phyloP scores from a whole-genome alignment of 2,888 invertebrate genomes.

The Caenorhabditis parvicauda region DNA sequence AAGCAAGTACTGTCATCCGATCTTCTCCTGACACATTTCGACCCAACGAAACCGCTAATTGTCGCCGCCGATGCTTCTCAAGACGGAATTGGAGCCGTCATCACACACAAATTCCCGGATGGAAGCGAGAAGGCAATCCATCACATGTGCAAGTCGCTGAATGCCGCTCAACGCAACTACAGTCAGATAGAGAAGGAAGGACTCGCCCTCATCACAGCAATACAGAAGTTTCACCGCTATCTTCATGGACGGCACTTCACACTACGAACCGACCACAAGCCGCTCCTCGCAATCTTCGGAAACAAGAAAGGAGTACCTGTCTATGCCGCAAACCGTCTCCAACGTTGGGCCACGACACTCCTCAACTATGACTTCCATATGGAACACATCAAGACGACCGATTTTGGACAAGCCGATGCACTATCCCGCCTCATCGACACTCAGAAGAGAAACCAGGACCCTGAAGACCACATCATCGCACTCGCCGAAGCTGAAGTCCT shows the following conservation, averaged over 20 bases:
- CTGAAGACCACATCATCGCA: conserved; percentile 17
- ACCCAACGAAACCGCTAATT: conserved; percentile 48
- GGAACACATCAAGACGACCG: conserved; percentile 46
- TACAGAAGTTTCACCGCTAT: conserved; percentile 64
- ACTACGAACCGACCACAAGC: conserved; percentile 47
- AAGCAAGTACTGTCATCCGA: conserved; percentile 1
- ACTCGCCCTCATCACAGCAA: conserved; percentile 56
- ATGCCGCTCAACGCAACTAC: conserved; percentile 32
- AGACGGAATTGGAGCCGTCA: conserved; percentile 56
- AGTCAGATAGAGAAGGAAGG: conserved; percentile 49
- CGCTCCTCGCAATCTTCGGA: conserved; percentile 58
- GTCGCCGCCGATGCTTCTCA: conserved; percentile 64
- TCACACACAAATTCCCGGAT: conserved; percentile 42
- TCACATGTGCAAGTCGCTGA: conserved; percentile 28
- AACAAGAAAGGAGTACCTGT: conserved; percentile 42
- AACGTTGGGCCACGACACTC: conserved; percentile 53
- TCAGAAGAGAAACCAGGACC: conserved; percentile 3
- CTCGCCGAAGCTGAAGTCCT: conserved; percentile 8
- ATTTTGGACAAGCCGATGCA: conserved; percentile 60
- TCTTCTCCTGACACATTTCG: conserved; percentile 54
- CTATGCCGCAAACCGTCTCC: conserved; percentile 53
- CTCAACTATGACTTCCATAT: conserved; percentile 62
- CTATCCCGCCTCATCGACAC: conserved; percentile 51
- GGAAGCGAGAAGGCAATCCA: conserved; percentile 38
- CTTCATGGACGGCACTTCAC: conserved; percentile 64